Percentiles rank a stretch among this genome's conserved stretches.
Evolutionary conservation across 2,888 invertebrate genomes (phyloP).

Genomic region (Lutraria lutraria): DNA sequence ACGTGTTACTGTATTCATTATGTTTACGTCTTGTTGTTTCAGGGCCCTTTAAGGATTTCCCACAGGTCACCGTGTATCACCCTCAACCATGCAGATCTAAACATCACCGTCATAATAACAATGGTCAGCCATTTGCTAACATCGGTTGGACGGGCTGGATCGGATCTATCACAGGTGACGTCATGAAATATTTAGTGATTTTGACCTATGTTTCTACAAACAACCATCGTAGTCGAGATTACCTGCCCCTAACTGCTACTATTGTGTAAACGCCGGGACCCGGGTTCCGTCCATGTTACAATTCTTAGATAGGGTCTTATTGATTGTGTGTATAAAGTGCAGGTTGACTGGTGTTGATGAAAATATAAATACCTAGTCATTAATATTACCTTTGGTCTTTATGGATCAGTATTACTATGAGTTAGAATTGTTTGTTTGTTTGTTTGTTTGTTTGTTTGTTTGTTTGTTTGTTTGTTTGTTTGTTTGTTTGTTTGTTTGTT

Average conservation of each 20-base stretch:
- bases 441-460: no score
- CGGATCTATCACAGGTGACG: slow-evolving; percentile 79
- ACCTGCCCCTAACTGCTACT: no score
- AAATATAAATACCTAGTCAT: background rate
- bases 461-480: no score
- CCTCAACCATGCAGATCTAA: slow-evolving; percentile 67
- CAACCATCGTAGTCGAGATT: no score
- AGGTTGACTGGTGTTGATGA: background rate
- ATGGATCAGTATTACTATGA: background rate
- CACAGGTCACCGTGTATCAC: slow-evolving; percentile 80
- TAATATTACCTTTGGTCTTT: background rate
- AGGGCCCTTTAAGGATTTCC: slow-evolving; percentile 80
- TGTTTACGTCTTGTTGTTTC: background rate
- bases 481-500: no score
- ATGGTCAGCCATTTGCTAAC: slow-evolving; percentile 72
- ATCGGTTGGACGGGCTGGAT: slow-evolving; percentile 81
- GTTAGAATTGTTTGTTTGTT: no score
- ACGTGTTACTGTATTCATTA: background rate
- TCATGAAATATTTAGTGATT: background rate
- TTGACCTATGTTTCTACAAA: background rate
- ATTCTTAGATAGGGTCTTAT: background rate
- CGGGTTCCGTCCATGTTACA: no score
- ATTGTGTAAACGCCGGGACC: no score
- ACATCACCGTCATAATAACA: slow-evolving; percentile 29
- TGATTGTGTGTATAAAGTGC: background rate